Conservation (phyloP, 2,888 invertebrate species). For the Malacosoma neustria region DNA sequence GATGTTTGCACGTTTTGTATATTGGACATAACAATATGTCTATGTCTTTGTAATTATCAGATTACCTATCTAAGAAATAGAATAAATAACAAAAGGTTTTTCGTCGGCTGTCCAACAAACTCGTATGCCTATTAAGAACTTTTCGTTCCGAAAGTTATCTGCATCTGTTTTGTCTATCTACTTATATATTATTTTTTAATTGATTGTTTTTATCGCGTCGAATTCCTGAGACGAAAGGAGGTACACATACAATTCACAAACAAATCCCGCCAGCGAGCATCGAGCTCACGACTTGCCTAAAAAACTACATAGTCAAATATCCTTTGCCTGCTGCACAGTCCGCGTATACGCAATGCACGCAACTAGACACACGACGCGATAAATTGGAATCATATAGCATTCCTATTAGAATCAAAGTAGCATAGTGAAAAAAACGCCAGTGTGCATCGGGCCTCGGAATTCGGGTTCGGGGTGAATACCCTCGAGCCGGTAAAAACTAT, state of each 20-base stretch:
- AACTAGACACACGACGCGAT: slow-evolving; percentile 35
- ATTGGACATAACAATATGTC: too few species aligned
- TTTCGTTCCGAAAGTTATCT: too few species aligned
- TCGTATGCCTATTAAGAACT: too few species aligned
- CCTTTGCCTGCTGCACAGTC: slow-evolving; percentile 51
- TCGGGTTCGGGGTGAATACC: slow-evolving; percentile 74
- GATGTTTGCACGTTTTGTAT: too few species aligned
- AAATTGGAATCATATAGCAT: slow-evolving; percentile 19
- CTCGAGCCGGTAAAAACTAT: slow-evolving; percentile 72
- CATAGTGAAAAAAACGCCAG: slow-evolving; percentile 35
- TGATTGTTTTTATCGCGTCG: slow-evolving; percentile 38
- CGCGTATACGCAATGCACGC: slow-evolving; percentile 47
- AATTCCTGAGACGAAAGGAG: slow-evolving; percentile 36
- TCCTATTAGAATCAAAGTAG: slow-evolving; percentile 44
- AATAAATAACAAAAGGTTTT: too few species aligned
- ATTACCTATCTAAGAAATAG: too few species aligned
- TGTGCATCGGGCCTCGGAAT: slow-evolving; percentile 62
- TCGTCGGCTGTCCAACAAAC: too few species aligned
- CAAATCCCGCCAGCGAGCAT: slow-evolving; percentile 46
- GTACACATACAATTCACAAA: slow-evolving; percentile 41
- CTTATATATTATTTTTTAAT: slow-evolving; percentile 22
- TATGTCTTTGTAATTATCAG: too few species aligned
- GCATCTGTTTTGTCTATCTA: too few species aligned
- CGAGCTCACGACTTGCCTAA: slow-evolving; percentile 54
- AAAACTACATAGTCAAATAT: slow-evolving; percentile 67